Evolutionary conservation across 1,140 invertebrate species (phyloP).

Genomic region (Solenopsis invicta): DNA sequence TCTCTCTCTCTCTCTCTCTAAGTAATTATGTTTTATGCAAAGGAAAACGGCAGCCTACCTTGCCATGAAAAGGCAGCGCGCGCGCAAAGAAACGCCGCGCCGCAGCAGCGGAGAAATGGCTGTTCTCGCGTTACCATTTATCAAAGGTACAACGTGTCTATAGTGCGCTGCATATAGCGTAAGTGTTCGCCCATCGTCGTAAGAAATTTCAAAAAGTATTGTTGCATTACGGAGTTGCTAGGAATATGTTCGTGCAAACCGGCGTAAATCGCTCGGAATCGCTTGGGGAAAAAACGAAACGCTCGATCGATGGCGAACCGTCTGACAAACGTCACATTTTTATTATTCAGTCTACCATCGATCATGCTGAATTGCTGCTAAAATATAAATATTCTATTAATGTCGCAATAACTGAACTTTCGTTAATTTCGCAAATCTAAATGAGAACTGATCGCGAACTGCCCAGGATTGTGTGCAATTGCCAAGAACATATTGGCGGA

Average conservation of each 20-base stretch:
- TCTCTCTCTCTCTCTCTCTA: conserved; percentile 15
- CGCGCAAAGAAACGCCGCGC: conserved; percentile 40
- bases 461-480: not conserved
- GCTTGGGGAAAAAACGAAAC: not conserved
- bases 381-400: conserved; percentile 19
- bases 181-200: conserved; percentile 7
- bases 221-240: not conserved
- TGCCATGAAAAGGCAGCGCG: conserved; percentile 37
- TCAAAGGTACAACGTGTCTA: conserved; percentile 50
- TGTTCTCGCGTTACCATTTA: conserved; percentile 57
- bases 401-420: not conserved
- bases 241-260: not conserved
- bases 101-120: conserved; percentile 8
- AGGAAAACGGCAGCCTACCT: conserved; percentile 53
- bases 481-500: not conserved
- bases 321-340: not conserved
- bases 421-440: not conserved
- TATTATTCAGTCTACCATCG: not conserved
- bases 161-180: not conserved
- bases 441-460: not conserved
- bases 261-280: not conserved
- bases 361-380: not conserved
- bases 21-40: conserved; percentile 62
- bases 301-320: not conserved
- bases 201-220: conserved; percentile 34